phyloP scores from a whole-genome alignment of 23 tunicate genomes.

The Clavelina lepadiformis region DNA sequence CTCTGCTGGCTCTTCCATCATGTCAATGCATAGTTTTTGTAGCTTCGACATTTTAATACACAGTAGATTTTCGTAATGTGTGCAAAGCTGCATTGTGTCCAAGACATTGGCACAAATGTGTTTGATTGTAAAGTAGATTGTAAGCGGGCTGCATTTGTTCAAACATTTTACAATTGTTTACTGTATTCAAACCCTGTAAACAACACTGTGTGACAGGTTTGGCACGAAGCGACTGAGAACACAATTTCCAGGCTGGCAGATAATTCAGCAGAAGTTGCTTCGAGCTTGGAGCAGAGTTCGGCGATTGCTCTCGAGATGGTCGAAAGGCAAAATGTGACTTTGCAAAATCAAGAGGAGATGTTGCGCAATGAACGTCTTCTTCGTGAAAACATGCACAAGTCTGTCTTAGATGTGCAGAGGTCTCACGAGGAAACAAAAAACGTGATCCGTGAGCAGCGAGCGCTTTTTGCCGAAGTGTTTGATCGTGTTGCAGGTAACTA shows the following conservation, averaged over 20 bases:
- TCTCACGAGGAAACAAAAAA: slow-evolving; percentile 70
- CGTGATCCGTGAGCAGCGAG: slow-evolving; percentile 72
- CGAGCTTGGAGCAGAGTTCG: slow-evolving; percentile 49
- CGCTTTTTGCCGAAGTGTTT: slow-evolving; percentile 72
- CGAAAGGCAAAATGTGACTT: slow-evolving; percentile 45
- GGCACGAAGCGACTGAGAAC: slow-evolving; percentile 92
- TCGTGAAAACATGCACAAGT: slow-evolving; percentile 58
- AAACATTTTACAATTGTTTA: too few relatives aligned
- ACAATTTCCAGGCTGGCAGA: slow-evolving; percentile 70
- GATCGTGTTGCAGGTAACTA: slow-evolving; percentile 79
- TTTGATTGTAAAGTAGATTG: too few relatives aligned
- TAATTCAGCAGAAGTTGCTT: slow-evolving; percentile 76
- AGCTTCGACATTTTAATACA: too few relatives aligned
- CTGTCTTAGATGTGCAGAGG: slow-evolving; percentile 63
- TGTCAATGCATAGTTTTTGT: too few relatives aligned
- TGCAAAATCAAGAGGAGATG: slow-evolving; percentile 73
- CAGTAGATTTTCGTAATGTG: too few relatives aligned
- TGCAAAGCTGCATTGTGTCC: too few relatives aligned
- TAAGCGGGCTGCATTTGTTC: too few relatives aligned
- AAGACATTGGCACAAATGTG: too few relatives aligned
- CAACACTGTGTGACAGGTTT: too few relatives aligned
- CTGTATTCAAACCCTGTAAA: too few relatives aligned
- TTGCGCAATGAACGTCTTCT: slow-evolving; percentile 49
- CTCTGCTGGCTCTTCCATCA: too few relatives aligned
- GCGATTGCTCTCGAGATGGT: slow-evolving; percentile 62